These are phyloP conservation scores for Sebastes minor DNA, from an alignment of 2,797 vertebrate species.

Conservation along the genomic window DNA sequence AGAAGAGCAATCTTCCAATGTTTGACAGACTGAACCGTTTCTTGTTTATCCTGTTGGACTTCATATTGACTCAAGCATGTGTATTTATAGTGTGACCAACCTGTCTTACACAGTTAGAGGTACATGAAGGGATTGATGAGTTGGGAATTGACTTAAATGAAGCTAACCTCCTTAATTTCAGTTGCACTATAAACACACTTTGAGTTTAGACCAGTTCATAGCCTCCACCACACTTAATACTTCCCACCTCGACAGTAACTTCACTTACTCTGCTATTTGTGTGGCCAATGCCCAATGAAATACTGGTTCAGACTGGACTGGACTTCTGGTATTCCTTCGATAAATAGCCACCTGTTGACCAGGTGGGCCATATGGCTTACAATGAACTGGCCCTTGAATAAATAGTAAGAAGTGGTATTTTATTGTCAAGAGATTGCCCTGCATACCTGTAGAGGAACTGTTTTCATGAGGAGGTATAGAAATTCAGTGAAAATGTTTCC, in stretches of 20 bases:
- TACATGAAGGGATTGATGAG: not conserved
- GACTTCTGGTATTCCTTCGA: slow-evolving; percentile 27
- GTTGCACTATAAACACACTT: not conserved
- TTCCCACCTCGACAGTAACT: not conserved
- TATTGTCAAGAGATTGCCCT: not conserved
- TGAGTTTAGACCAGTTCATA: not conserved
- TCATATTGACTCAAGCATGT: slow-evolving; percentile 59
- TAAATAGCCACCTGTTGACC: slow-evolving; percentile 8
- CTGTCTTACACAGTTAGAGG: not conserved
- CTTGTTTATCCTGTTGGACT: slow-evolving; percentile 71
- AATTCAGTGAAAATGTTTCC: not conserved
- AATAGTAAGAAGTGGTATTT: not conserved
- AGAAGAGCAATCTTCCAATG: slow-evolving; percentile 29
- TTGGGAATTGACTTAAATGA: not conserved
- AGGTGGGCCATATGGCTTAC: not conserved
- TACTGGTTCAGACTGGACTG: slow-evolving; percentile 9
- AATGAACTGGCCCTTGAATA: not conserved
- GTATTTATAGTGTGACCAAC: slow-evolving; percentile 27
- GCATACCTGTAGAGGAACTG: not conserved
- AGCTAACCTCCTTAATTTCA: not conserved
- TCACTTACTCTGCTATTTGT: not conserved
- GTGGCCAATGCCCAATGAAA: not conserved
- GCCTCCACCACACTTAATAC: not conserved
- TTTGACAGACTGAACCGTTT: slow-evolving; percentile 52
- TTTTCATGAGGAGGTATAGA: not conserved